These are phyloP conservation scores for Zaprionus lachaisei DNA, from an alignment of 1,140 invertebrate genomes.

Conservation along the genomic window DNA sequence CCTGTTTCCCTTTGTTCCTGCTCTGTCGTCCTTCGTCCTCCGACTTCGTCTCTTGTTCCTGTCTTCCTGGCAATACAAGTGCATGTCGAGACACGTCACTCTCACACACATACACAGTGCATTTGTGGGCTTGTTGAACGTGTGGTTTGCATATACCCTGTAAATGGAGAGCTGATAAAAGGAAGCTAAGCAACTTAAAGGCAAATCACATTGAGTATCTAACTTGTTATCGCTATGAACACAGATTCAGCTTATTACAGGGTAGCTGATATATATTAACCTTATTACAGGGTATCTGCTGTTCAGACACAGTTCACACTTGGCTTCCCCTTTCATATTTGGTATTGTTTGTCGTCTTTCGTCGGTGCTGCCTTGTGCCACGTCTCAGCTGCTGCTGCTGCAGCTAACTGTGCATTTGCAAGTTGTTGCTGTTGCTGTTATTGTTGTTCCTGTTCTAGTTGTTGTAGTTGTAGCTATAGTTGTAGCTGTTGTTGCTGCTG, in stretches of 20 bases:
- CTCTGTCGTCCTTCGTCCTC: not conserved
- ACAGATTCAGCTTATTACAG: not conserved
- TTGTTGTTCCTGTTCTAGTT: conserved; percentile 54
- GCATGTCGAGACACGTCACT: conserved; percentile 28
- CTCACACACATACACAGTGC: conserved; percentile 24
- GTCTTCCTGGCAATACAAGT: conserved; percentile 30
- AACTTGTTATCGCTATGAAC: too few relatives aligned
- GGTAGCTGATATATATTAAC: too few relatives aligned
- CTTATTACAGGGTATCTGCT: not conserved
- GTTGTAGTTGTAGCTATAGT: conserved; percentile 45
- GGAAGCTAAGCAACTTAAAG: not conserved
- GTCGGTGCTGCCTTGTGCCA: not conserved
- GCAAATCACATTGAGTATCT: not conserved
- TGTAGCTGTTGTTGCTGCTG: conserved; percentile 59
- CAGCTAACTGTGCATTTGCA: conserved; percentile 46
- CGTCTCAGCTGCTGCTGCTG: conserved; percentile 1
- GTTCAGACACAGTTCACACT: not conserved
- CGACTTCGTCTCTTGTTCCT: conserved; percentile 18
- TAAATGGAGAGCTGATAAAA: conserved; percentile 4
- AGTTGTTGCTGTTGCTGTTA: conserved; percentile 71
- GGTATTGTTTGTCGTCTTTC: conserved; percentile 11
- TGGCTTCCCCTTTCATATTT: not conserved
- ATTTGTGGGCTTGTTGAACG: conserved; percentile 56
- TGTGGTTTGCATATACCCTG: conserved; percentile 50
- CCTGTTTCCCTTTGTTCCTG: too few relatives aligned